Percentiles rank a stretch among this genome's conserved stretches.
Conservation (phyloP, 2,888 invertebrate genomes). For the Geotrupes spiniger region DNA sequence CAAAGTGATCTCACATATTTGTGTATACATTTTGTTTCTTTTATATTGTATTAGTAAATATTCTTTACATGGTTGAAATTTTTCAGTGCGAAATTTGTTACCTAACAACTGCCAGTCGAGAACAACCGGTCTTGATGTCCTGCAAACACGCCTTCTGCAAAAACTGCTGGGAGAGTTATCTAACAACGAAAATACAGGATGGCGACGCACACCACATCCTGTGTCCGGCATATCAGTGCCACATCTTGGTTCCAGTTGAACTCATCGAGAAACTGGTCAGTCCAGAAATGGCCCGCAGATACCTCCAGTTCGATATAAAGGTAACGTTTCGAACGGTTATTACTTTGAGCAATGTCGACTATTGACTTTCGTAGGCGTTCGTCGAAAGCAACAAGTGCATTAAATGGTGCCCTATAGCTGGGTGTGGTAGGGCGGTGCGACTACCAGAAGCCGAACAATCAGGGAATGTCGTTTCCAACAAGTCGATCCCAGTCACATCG, state of each 20-base stretch:
- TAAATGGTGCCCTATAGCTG: constrained; percentile 69
- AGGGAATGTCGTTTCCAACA: constrained; percentile 34
- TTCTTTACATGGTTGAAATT: neutral
- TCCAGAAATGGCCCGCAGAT: constrained; percentile 62
- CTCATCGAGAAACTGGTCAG: constrained; percentile 65
- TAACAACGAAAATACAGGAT: constrained; percentile 63
- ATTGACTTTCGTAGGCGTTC: constrained; percentile 55
- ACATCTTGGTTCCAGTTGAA: constrained; percentile 62
- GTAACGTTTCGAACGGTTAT: constrained; percentile 39
- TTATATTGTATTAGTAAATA: neutral
- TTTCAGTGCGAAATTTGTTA: constrained; percentile 63
- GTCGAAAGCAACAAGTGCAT: constrained; percentile 68
- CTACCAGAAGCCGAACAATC: constrained; percentile 57
- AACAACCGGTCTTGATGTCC: constrained; percentile 56
- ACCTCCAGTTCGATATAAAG: constrained; percentile 68
- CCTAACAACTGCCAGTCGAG: constrained; percentile 50
- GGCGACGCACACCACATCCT: constrained; percentile 65
- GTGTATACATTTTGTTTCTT: too few species aligned
- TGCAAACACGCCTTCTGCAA: constrained; percentile 65
- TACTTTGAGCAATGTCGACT: constrained; percentile 1
- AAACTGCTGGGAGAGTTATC: constrained; percentile 64
- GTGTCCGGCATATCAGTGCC: constrained; percentile 64
- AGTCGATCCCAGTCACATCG: constrained; percentile 49
- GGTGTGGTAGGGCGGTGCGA: constrained; percentile 64
- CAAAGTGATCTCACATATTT: too few species aligned